Base-by-base conservation (phyloP, 2,113 vertebrate genomes). In the Columba livia region DNA sequence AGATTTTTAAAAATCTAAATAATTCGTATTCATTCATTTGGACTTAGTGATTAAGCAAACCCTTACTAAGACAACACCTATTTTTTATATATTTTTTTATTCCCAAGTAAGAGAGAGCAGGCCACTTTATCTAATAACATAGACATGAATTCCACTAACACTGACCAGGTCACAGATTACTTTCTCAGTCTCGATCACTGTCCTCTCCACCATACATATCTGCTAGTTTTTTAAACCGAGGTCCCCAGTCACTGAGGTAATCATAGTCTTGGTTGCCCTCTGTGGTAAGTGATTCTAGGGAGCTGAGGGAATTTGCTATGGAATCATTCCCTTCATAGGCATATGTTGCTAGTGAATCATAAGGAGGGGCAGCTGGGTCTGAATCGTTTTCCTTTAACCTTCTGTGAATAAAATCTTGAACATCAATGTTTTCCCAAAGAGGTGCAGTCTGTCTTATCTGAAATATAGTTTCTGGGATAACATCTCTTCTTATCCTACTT, bases 241-340 rank as follows among this genome's bases (percentile, higher is more conserved):
- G 98, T 9, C 98, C 98, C 98, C 98, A 98, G 77, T 98, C 98
- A 15, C 97, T 98, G 64, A 98, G 97, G 72, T 98, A 98, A 91
- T 97, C 97, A 1, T 98, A 98, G 93, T 98, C 98, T 69, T 98
- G 98, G 79, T 98, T 98, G 34, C 97, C 92, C 18, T 98, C 98
- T 1, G 87, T 96, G 8, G 97, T 96, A 58, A 98, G 96, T 0
- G 98, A 98, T 58, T 98, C 98, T 38, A 98, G 90, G 14, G 98
- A 98, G 25, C 98, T 98, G 73, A 98, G 98, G 2, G 98, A 98
- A 70, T 97, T 98, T 36, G 98, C 98, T 44, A 98, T 71, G 40
- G 98, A 98, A 90, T 98, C 98, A 29, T 98, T 98, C 54, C 98
- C 98, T 89, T 98, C 98, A 0, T 98, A 98, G 25, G 98, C 98